Percentiles rank a stretch among this genome's conserved stretches.
phyloP scores from a whole-genome alignment of 2,888 invertebrate genomes.

The Spilarctia lutea region DNA sequence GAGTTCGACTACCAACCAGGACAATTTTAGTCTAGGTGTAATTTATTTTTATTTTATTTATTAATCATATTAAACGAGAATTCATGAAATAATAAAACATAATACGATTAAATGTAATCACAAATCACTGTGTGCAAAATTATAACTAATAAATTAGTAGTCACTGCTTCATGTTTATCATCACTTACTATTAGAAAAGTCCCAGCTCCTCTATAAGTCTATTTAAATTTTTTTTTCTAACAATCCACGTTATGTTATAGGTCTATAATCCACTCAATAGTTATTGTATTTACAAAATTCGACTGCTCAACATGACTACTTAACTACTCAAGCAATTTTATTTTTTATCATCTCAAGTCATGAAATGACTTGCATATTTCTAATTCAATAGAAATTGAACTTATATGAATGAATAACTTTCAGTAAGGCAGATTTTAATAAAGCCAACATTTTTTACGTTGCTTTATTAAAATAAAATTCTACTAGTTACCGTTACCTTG shows the following conservation, averaged over 20 bases:
- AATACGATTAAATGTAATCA: no score
- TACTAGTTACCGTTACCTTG: background rate
- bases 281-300: background rate
- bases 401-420: background rate
- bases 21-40: no score
- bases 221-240: no score
- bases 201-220: no score
- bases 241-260: background rate
- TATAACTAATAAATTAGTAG: no score
- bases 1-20: no score
- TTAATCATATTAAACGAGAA: no score
- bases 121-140: no score
- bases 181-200: no score
- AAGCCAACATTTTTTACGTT: background rate
- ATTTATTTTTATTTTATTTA: no score
- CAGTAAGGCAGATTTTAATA: background rate
- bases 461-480: background rate
- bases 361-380: conserved; percentile 1
- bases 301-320: background rate
- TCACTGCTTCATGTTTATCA: no score
- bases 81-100: no score
- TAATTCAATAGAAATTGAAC: background rate
- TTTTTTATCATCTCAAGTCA: background rate
- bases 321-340: background rate
- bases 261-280: background rate